Evolutionary conservation across 2,113 vertebrate species (phyloP), one percentile per base, ranked within the genome.

Genomic region (Platichthys stellatus): DNA sequence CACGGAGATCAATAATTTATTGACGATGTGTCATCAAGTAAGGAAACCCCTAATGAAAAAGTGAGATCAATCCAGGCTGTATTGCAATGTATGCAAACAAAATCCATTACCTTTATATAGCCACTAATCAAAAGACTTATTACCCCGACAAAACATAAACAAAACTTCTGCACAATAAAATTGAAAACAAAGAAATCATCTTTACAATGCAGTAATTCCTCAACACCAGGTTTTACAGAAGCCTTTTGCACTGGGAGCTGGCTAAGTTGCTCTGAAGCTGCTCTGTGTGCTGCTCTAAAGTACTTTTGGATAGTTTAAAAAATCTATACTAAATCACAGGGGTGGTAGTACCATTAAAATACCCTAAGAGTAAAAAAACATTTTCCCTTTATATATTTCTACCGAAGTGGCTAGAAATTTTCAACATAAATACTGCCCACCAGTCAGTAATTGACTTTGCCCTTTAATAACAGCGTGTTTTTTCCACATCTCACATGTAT

Each of bases 21-120:
- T 90, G 93, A 93, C 80, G 65, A 72, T 59, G 65, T 89, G 86
- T 91, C 91, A 85, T 89, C 84, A 78, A 86, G 74, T 80, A 82
- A 87, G 87, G 84, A 85, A 89, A 86, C 76, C 78, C 81, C 74
- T 90, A 81, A 88, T 92, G 86, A 91, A 89, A 91, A 73, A 85
- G 62, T 87, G 86, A 85, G 85, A 88, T 85, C 77, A 87, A 88
- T 84, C 54, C 51, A 74, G 12, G 40, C 69, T 53, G 47, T 74
- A 83, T 68, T 84, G 74, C 70, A 38, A 53, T 69, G 76, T 74
- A 72, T 80, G 72, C 78, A 85, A 81, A 80, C 66, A 86, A 78
- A 82, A 87, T 84, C 74, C 63, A 86, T 88, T 85, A 86, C 60
- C 49, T 75, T 88, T 82, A 86, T 78, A 49, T 62, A 68, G 56